Conservation (phyloP, 1,140 invertebrate species). For the Leptopilina clavipes region DNA sequence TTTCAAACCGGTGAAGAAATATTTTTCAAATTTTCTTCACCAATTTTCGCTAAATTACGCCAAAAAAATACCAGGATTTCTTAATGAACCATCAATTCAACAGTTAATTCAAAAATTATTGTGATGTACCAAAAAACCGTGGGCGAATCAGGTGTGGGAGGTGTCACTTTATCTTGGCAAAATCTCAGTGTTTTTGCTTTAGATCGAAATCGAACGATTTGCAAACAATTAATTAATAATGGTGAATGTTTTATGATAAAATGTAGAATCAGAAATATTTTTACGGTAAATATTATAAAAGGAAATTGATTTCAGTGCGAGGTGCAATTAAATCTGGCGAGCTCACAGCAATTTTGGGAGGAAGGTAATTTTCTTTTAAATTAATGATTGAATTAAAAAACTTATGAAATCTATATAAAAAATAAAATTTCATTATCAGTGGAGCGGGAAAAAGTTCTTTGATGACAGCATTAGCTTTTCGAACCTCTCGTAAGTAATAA, state of each 20-base stretch:
- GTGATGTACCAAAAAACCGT: conserved; percentile 3
- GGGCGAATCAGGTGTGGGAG: conserved; percentile 37
- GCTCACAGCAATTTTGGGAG: conserved; percentile 92
- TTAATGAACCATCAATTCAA: not conserved
- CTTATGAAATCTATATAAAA: conserved; percentile 16
- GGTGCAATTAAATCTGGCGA: conserved; percentile 88
- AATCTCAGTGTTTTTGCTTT: conserved; percentile 66
- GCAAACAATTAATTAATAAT: conserved; percentile 67
- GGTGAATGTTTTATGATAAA: conserved; percentile 51
- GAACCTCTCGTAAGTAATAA: conserved; percentile 79
- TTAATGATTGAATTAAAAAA: not conserved
- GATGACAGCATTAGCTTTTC: conserved; percentile 90
- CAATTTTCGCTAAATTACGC: too few species aligned
- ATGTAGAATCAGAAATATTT: not conserved
- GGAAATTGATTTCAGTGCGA: conserved; percentile 75
- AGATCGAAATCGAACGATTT: conserved; percentile 57
- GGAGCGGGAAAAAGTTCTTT: conserved; percentile 97
- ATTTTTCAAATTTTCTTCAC: not conserved
- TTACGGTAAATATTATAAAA: not conserved
- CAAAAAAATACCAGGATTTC: too few species aligned
- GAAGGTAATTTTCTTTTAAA: conserved; percentile 78
- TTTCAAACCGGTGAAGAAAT: not conserved
- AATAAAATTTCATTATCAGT: conserved; percentile 70
- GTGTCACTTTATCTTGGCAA: conserved; percentile 63
- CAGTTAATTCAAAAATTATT: not conserved